phyloP scores from a whole-genome alignment of 2,888 invertebrate species.

The Chrysopilus asiliformis region DNA sequence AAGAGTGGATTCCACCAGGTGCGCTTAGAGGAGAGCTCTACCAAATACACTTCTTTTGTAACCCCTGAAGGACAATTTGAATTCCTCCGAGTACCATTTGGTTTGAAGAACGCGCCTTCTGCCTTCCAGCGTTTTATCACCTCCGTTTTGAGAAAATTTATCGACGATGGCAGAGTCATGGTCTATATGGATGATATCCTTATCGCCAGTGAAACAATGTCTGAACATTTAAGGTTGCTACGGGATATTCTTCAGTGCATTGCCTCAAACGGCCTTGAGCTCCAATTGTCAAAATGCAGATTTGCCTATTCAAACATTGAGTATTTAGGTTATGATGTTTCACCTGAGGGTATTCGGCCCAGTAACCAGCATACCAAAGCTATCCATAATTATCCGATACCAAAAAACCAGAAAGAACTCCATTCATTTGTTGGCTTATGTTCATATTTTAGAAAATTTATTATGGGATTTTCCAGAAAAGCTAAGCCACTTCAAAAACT shows the following conservation, averaged over 20 bases:
- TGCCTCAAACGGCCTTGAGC: conserved; percentile 7
- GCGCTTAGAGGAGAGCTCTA: conserved; percentile 10
- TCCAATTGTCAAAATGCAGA: conserved; percentile 11
- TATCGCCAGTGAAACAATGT: conserved; percentile 11
- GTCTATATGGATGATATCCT: conserved; percentile 19
- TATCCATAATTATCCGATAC: conserved; percentile 14
- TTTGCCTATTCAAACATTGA: conserved; percentile 12
- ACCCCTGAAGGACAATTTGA: conserved; percentile 13
- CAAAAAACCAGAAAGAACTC: conserved; percentile 15
- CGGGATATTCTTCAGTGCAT: conserved; percentile 12
- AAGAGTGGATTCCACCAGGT: conserved; percentile 14
- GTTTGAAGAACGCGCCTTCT: conserved; percentile 13
- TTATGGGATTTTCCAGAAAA: conserved; percentile 14
- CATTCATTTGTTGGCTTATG: conserved; percentile 15
- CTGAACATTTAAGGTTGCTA: conserved; percentile 11
- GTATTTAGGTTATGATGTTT: conserved; percentile 14
- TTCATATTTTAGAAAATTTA: conserved; percentile 20
- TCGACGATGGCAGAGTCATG: conserved; percentile 9
- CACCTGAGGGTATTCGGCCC: conserved; percentile 12
- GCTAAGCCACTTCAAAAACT: conserved; percentile 6
- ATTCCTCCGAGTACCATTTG: conserved; percentile 13
- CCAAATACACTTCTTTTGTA: conserved; percentile 14
- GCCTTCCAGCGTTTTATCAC: conserved; percentile 15
- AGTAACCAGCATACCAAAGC: conserved; percentile 16
- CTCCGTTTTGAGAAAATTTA: conserved; percentile 10